Base-by-base conservation (phyloP, 2,113 vertebrate species). In the Marmota flaviventris region DNA sequence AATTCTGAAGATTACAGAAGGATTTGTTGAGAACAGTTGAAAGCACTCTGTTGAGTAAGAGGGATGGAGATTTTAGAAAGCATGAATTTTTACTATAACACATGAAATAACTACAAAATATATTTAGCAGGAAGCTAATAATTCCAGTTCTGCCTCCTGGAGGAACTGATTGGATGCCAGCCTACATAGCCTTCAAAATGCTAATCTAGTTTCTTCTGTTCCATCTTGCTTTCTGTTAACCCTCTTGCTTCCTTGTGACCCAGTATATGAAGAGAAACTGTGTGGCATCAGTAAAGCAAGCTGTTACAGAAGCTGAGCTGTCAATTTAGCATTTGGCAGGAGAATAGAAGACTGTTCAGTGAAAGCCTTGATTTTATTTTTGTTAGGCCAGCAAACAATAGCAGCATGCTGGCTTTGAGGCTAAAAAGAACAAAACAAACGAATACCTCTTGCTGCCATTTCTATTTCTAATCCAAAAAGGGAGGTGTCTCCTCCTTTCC, bases 361-460 rank as follows among this genome's bases (percentile, higher is more conserved):
- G 18, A 1, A 73, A 86, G 97, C 86, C 78, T 93, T 97, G 85
- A 88, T 86, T 95, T 94, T 85, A 13, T 97, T 98, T 98, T 82
- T 87, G 86, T 98, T 94, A 87, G 88, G 70, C 93, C 78, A 95
- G 75, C 97, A 97, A 95, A 97, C 63, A 97, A 58, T 37, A 93
- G 37, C 73, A 37, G 58, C 92, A 90, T 17, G 4, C 84, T 92
- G 93, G 87, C 82, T 97, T 97, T 90, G 76, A 91, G 97, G 96
- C 95, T 96, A 93, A 94, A 98, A 97, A 97, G 27, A 89, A 97
- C 42, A 97, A 96, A 96, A 97, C 70, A 98, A 98, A 42, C 18
- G 85, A 86, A 92, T 88, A 91, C 56, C 56, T 82, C 95, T 96
- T 97, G 96, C 82, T 89, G 94, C 37, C 56, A 85, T 92, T 97